Base-by-base conservation (phyloP, 2,888 invertebrate species). In the Amblyjoppa proteus region DNA sequence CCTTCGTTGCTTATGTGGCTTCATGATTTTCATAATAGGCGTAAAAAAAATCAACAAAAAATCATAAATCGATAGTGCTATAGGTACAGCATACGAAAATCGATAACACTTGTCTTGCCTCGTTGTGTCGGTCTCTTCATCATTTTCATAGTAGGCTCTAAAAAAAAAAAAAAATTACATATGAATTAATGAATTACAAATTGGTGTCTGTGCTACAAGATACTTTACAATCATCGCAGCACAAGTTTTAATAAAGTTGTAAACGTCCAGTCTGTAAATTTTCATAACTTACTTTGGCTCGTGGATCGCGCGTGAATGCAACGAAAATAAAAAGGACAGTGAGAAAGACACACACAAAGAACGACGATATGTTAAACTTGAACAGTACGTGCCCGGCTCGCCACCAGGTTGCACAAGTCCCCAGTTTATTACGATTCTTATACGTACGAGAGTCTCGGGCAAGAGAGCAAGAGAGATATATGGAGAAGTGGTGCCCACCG, bases 401-500 rank as follows among this genome's bases (percentile, higher is more conserved):
- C 51, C 34, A 66, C 58, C 68, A 20, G 28, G 9, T 84, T 84
- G 84, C 81, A 81, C 76, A 84, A 84, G 76, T 13, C 66, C 11
- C 34, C 66, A 77, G 84, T 84, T 84, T 84, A 84, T 84, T 84
- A 77, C 81, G 56, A 76, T 84, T 80, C 79, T 80, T 71, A 71
- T 49, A 69, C 11, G 28, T 70, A 56, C 7, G 34, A 28, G 80
- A 64, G 73, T 80, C 49, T 28, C 31, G 53, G 51, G 38, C 76
- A 25, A 16, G 38, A 76, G 71, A 71, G 61, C 28, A 51, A 76
- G 66, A 51, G 61, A n/a, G 38, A 76, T 45, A 45, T 45, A 49
- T 11, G 64, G 70, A 53, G 31, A 82, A 71, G 38, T 76, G 61
- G 45, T 76, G 76, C 71, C 53, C 64, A 56, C 53, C 71, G 76